These are phyloP conservation scores for Dendropsophus ebraccatus DNA, from an alignment of 2,113 vertebrate genomes.

Conservation along the genomic window DNA sequence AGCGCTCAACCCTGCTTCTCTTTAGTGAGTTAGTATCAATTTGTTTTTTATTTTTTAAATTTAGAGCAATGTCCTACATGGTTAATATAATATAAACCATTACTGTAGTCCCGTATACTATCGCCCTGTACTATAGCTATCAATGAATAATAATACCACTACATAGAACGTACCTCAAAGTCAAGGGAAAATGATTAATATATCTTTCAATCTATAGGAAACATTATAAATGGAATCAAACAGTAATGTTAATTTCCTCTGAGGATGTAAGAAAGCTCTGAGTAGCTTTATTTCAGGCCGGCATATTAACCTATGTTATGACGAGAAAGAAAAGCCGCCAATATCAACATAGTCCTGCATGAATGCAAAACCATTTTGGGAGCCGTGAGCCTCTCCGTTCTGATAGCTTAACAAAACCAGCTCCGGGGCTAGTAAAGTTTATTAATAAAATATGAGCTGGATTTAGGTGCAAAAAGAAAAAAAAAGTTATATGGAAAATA, in stretches of 20 bases:
- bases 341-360: conserved; percentile 23
- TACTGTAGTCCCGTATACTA: no score
- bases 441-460: conserved; percentile 31
- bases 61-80: neutral
- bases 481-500: conserved; percentile 31
- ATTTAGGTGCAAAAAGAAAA: conserved; percentile 10
- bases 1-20: no score
- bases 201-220: neutral
- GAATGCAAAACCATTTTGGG: conserved; percentile 22
- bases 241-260: neutral
- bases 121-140: no score
- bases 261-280: no score
- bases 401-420: conserved; percentile 6
- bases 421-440: conserved; percentile 4
- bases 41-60: neutral
- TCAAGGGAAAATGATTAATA: neutral
- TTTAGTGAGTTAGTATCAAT: no score
- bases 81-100: no score
- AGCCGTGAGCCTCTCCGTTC: neutral
- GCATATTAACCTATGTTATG: neutral
- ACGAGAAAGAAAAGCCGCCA: neutral
- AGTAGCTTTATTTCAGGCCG: neutral
- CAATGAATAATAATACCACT: no score
- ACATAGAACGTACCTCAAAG: no score
- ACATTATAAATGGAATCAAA: neutral